Base-by-base conservation (phyloP, 2,888 invertebrate genomes). In the Xylota sylvarum region DNA sequence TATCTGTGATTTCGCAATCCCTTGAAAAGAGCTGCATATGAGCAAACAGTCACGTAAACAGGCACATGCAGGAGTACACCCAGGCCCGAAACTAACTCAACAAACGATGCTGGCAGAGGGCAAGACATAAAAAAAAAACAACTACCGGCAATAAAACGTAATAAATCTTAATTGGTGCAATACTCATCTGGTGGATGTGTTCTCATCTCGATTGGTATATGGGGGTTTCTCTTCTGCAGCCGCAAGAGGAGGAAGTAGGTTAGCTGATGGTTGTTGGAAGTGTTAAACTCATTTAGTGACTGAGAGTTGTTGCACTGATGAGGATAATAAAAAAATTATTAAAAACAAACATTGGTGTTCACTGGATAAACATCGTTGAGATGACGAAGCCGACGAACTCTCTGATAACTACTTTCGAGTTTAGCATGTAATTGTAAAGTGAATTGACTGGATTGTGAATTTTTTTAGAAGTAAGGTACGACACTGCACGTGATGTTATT, bases 141-240 rank as follows among this genome's bases (percentile, higher is more conserved):
- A 72, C 64, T 30, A 37, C 48, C 14, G 48, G 40, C 52, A 73
- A 78, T 78, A 69, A 82, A 64, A 43, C 43, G 82, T 19, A 60
- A 78, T 82, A 86, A 86, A 86, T 82, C 73, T 82, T 82, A 82
- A 86, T 86, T 78, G 82, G 43, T 69, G 64, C 78, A 73, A 82
- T 69, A 80, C 55, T 72, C 72, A 46, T 62, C 35, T 58, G 56
- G 32, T 60, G 32, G 17, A 37, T 52, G 56, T 35, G 7, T 27
- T 27, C 37, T n/a, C 56, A 37, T 37, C 37, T 37, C 9, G 3
- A 37, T 4, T 5, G 37, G 37, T 50, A 23, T 52, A 17, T 19
- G 10, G 10, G 52, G 55, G 23, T 30, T 30, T 17, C 0, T 10
- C 4, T 35, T 9, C 9, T 27, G n/a, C 17, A 23, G 3, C 40